Evolutionary conservation across 2,797 vertebrate genomes (phyloP).

Genomic region (Anolis apletophallus): DNA sequence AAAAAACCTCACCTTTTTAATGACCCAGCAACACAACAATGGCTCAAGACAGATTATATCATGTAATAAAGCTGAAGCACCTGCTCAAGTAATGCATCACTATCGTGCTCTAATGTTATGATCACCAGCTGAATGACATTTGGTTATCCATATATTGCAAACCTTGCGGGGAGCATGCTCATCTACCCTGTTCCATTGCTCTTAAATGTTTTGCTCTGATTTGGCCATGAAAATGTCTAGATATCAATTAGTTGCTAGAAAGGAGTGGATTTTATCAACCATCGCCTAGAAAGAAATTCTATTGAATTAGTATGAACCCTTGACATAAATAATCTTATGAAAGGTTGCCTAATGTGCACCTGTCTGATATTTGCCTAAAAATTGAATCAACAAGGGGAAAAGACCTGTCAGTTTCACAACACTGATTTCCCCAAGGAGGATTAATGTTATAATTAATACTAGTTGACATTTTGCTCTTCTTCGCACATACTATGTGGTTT

Average conservation of each 20-base stretch:
- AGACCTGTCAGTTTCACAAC: slow-evolving; percentile 45
- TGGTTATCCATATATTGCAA: neutral
- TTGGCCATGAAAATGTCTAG: neutral
- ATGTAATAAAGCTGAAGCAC: too few species aligned
- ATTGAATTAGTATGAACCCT: slow-evolving; percentile 51
- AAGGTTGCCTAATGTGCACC: slow-evolving; percentile 38
- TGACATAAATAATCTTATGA: slow-evolving; percentile 60
- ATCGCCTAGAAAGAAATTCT: slow-evolving; percentile 30
- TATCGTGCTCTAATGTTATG: too few species aligned
- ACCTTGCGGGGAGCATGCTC: neutral
- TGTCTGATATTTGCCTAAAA: slow-evolving; percentile 58
- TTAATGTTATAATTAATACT: slow-evolving; percentile 63
- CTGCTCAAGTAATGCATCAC: too few species aligned
- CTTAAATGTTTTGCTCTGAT: neutral
- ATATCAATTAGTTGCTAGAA: neutral
- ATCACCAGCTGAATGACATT: too few species aligned
- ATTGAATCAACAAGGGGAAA: slow-evolving; percentile 49
- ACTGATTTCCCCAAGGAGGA: slow-evolving; percentile 37
- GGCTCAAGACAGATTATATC: too few species aligned
- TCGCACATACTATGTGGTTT: slow-evolving; percentile 49
- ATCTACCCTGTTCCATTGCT: neutral
- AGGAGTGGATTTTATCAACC: slow-evolving; percentile 32
- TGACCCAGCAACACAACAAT: too few species aligned
- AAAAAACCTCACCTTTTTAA: too few species aligned
- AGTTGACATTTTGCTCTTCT: slow-evolving; percentile 48